phyloP scores from a whole-genome alignment of 2,888 invertebrate species.

The Rhabditoides inermis region DNA sequence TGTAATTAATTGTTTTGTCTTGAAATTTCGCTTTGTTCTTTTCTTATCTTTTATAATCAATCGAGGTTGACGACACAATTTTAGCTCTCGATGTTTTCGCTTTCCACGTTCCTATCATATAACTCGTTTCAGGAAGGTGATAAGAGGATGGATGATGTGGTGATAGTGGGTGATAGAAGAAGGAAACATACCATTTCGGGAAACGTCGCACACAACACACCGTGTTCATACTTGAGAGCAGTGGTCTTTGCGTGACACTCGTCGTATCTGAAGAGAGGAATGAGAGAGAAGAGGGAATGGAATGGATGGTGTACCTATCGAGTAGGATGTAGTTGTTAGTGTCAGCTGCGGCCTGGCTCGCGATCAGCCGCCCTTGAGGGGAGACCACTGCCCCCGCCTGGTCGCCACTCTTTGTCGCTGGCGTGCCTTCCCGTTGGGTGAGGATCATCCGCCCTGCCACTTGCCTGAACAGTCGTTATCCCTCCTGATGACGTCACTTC shows the following conservation, averaged over 20 bases:
- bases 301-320: neutral
- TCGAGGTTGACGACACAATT: too few relatives aligned
- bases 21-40: too few relatives aligned
- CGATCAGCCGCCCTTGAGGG: neutral
- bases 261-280: neutral
- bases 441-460: constrained; percentile 38
- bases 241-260: constrained; percentile 22
- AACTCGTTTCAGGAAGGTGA: too few relatives aligned
- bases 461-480: constrained; percentile 9
- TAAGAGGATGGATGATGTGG: too few relatives aligned
- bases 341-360: neutral
- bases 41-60: too few relatives aligned
- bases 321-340: neutral
- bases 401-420: constrained; percentile 24
- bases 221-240: constrained; percentile 30
- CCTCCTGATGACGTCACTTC: neutral
- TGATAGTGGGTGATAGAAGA: too few relatives aligned
- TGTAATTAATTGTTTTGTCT: too few relatives aligned
- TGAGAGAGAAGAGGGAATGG: neutral
- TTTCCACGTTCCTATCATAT: too few relatives aligned
- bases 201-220: constrained; percentile 35
- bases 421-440: constrained; percentile 36
- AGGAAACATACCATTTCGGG: constrained; percentile 30
- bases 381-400: neutral
- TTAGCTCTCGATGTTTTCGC: too few relatives aligned